A percentile compares a stretch with the other conserved stretches of the same genome.
Conservation (phyloP, 2,797 vertebrate species). For the Streptopelia turtur region DNA sequence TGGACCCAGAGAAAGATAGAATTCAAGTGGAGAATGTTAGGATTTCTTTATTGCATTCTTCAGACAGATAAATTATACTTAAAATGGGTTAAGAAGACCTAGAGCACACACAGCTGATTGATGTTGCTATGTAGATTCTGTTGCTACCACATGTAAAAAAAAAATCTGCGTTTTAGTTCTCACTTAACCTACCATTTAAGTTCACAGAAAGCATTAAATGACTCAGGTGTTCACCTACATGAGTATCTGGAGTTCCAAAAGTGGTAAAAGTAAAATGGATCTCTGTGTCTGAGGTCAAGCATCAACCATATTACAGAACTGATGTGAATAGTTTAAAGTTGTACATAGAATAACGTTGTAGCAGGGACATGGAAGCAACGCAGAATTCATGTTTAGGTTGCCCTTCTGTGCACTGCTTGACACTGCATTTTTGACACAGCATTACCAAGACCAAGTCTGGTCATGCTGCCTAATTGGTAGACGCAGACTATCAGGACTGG, state of each 20-base stretch:
- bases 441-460: background rate
- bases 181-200: too few species aligned
- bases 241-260: background rate
- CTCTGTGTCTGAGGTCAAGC: background rate
- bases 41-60: conserved; percentile 28
- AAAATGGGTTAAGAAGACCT: background rate
- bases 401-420: background rate
- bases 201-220: too few species aligned
- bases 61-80: conserved; percentile 37
- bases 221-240: conserved; percentile 4
- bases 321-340: background rate
- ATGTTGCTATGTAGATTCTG: background rate
- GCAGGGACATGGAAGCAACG: background rate
- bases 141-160: background rate
- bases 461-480: background rate
- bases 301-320: background rate
- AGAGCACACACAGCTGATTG: conserved; percentile 1
- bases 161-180: background rate
- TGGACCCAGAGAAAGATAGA: background rate
- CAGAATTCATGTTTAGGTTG: background rate
- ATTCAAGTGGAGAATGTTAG: background rate
- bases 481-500: background rate
- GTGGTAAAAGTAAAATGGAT: background rate
- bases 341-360: background rate
- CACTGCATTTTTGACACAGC: background rate